Percentiles rank a stretch among this genome's conserved stretches.
phyloP scores from a whole-genome alignment of 2,888 invertebrate genomes.

The Rosalia funebris region DNA sequence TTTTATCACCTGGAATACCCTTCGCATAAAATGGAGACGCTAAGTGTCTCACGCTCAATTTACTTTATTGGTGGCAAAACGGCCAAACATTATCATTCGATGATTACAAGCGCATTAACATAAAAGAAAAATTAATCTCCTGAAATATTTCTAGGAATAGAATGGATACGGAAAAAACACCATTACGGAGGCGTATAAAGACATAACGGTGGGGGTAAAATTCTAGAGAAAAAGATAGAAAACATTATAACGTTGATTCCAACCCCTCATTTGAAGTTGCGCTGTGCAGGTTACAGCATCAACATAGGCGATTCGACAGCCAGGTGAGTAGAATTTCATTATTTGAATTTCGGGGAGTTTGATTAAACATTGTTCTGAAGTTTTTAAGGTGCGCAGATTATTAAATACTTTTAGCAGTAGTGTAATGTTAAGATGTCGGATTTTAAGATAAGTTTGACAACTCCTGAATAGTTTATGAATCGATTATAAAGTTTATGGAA shows the following conservation, averaged over 20 bases:
- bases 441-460: too few species aligned
- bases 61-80: constrained; percentile 2
- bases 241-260: constrained; percentile 43
- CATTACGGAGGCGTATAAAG: constrained; percentile 48
- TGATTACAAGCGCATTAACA: constrained; percentile 30
- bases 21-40: too few species aligned
- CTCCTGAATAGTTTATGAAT: not conserved
- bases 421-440: not conserved
- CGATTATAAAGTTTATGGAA: too few species aligned
- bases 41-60: constrained; percentile 11
- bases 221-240: constrained; percentile 49
- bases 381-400: not conserved
- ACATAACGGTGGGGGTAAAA: constrained; percentile 51
- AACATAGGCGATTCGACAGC: constrained; percentile 34
- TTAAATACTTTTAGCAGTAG: constrained; percentile 1
- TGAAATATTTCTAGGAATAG: constrained; percentile 35
- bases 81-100: constrained; percentile 3
- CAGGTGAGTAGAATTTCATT: constrained; percentile 45
- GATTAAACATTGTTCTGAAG: constrained; percentile 17
- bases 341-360: constrained; percentile 10
- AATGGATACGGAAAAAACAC: constrained; percentile 28
- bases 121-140: constrained; percentile 37
- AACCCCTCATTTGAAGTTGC: constrained; percentile 55
- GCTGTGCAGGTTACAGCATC: constrained; percentile 53
- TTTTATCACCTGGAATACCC: too few species aligned